A percentile compares a stretch with the other conserved stretches of the same genome.
phyloP scores from a whole-genome alignment of 2,113 vertebrate genomes.

The Halcyon senegalensis region DNA sequence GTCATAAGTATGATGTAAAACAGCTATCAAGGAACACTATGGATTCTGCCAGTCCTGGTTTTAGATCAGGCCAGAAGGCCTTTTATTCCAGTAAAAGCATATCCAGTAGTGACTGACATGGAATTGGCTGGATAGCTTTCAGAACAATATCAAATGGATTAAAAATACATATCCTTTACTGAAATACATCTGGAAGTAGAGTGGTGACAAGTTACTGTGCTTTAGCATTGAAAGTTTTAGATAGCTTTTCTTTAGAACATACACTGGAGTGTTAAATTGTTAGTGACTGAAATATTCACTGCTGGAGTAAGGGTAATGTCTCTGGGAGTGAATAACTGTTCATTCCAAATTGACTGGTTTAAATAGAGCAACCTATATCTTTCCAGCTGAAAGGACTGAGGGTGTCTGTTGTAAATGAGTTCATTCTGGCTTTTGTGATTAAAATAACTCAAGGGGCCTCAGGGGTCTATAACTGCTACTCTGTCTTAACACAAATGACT shows the following conservation, averaged over 20 bases:
- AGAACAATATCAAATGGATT: background rate
- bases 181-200: background rate
- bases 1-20: conserved; percentile 22
- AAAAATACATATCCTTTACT: conserved; percentile 10
- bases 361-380: conserved; percentile 8
- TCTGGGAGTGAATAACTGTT: background rate
- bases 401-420: background rate
- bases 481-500: background rate
- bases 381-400: conserved; percentile 10
- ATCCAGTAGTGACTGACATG: background rate
- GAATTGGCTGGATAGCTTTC: conserved; percentile 20
- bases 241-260: conserved; percentile 10
- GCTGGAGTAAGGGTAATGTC: background rate
- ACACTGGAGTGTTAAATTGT: background rate
- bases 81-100: conserved; percentile 10
- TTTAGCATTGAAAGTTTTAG: background rate
- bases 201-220: conserved; percentile 3
- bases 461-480: background rate
- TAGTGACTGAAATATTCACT: background rate
- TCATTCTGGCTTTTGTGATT: conserved; percentile 7
- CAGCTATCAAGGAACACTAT: conserved; percentile 50
- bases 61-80: conserved; percentile 18
- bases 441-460: conserved; percentile 10
- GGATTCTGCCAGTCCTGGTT: background rate
- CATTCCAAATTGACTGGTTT: background rate